Evolutionary conservation across 1,140 invertebrate genomes (phyloP), one percentile per base, ranked within the genome.

Genomic region (Luehdorfia chinensis): DNA sequence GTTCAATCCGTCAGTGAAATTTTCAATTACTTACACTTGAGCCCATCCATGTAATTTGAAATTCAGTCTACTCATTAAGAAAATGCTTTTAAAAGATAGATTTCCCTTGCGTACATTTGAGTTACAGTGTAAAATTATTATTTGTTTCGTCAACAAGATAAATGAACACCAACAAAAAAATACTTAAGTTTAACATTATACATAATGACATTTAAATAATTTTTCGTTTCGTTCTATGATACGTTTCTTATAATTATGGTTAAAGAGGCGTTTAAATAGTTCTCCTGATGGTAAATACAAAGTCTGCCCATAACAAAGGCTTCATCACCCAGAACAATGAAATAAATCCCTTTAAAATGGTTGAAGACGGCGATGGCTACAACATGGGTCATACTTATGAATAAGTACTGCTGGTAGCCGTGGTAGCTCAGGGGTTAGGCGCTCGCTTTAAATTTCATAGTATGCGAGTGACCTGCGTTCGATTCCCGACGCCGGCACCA

Each of bases 61-160:
- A 43, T 43, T 43, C 25, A 18, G 25, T 28, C 39, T 15, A 8
- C 25, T 43, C 39, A 43, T 43, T 43, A 43, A 27, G 14, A 27
- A 16, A 28, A 43, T 43, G 39, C 13, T 30, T 43, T 43, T 43
- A 30, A 43, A 43, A 43, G 12, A 28, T 25, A 28, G 25, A 43
- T 43, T 43, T 43, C 39, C 39, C 39, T 14, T 15, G 39, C 25
- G 39, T 43, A 18, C 25, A 18, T 43, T 43, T 43, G 28, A 43
- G 39, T 43, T 43, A 9, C 14, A 30, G 25, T 14, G 25, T 16
- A 14, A 30, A 30, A 30, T 16, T 43, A 43, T 28, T 18, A 43
- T 41, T 41, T 27, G 23, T 28, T 27, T 2, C 21, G 23, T 16
- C 21, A 25, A 28, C 39, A 43, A 28, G 23, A 28, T n/a, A 43